Conservation (phyloP, 2,797 vertebrate species). For the Ispidina lecontei region DNA sequence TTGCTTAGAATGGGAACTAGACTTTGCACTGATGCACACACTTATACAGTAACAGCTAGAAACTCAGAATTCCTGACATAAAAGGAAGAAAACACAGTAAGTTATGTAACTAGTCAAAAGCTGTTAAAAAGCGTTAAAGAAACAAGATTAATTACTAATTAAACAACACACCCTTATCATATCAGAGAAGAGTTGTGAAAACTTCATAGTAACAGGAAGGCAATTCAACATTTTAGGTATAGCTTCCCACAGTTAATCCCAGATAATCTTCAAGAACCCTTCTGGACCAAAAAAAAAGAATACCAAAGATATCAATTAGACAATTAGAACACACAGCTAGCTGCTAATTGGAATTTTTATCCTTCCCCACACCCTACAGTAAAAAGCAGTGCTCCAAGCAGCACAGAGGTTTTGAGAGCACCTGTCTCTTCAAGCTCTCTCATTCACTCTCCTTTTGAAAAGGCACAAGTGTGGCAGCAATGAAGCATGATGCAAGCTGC, state of each 20-base stretch:
- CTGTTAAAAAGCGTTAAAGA: background rate
- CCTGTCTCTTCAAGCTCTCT: background rate
- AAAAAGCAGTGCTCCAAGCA: background rate
- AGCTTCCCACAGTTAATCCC: background rate
- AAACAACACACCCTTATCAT: background rate
- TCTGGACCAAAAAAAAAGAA: background rate
- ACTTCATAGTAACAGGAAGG: background rate
- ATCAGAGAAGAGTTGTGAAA: background rate
- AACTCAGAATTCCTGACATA: background rate
- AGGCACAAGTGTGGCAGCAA: background rate
- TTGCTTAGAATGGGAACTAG: background rate
- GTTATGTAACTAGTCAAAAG: background rate
- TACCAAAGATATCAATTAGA: background rate
- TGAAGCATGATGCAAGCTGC: background rate
- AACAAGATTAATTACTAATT: background rate
- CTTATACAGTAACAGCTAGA: background rate
- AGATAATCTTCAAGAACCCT: background rate
- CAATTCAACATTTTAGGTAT: background rate
- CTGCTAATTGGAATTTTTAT: background rate
- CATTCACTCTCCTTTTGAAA: background rate
- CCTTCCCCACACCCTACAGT: background rate
- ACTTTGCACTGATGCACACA: background rate
- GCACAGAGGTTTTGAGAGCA: background rate
- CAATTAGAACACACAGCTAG: background rate
- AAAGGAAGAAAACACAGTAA: background rate